Evolutionary conservation across 2,797 vertebrate species (phyloP).

Genomic region (Acanthurus tractus): DNA sequence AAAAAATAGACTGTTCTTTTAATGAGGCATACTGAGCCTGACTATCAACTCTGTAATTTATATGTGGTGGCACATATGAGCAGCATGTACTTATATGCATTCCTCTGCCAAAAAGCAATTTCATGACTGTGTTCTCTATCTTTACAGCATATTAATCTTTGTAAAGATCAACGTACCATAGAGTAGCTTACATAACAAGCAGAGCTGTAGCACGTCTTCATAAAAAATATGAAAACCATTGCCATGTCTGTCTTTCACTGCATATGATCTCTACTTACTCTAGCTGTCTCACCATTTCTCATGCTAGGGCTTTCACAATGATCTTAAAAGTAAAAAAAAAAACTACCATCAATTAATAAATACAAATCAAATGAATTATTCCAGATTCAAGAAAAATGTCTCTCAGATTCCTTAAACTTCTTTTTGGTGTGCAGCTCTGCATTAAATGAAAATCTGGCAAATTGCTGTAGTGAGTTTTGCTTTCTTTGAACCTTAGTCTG

Average conservation of each 20-base stretch:
- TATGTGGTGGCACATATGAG: conserved; percentile 2
- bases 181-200: conserved; percentile 18
- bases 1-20: not conserved
- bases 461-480: not conserved
- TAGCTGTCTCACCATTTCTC: conserved; percentile 38
- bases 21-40: conserved; percentile 8
- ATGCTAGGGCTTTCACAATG: conserved; percentile 31
- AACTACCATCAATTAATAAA: conserved; percentile 26
- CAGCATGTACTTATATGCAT: not conserved
- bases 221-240: conserved; percentile 33
- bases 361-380: too few species aligned
- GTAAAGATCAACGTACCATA: conserved; percentile 20
- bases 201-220: conserved; percentile 38
- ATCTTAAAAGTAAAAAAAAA: conserved; percentile 45
- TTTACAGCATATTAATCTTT: not conserved
- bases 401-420: conserved; percentile 18
- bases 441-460: conserved; percentile 42
- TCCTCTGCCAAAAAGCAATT: not conserved
- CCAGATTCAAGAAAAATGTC: conserved; percentile 8
- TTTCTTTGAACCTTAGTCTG: conserved; percentile 39
- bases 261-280: conserved; percentile 42
- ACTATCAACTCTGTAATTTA: conserved; percentile 4
- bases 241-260: conserved; percentile 27
- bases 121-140: conserved; percentile 10
- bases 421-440: conserved; percentile 3